phyloP scores from a whole-genome alignment of 2,888 invertebrate species.

The Peribatodes rhomboidaria region DNA sequence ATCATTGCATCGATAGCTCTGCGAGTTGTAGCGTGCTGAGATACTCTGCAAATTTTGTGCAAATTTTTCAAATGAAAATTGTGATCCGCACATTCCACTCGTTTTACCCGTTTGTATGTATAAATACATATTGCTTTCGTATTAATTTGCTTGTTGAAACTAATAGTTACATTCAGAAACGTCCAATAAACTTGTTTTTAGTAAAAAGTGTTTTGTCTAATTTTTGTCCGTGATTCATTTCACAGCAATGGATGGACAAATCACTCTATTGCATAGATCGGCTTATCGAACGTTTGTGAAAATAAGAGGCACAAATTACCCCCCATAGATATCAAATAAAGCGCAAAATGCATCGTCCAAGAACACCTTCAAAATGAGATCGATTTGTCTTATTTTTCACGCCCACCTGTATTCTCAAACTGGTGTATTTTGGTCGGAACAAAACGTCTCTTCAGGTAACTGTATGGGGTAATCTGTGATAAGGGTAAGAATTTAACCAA shows the following conservation, averaged over 20 bases:
- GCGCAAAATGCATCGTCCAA: no score
- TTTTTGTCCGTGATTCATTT: not conserved
- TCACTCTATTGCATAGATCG: not conserved
- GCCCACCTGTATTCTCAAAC: no score
- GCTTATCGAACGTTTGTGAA: slow-evolving; percentile 3
- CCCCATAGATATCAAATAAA: no score
- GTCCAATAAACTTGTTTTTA: not conserved
- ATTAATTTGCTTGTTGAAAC: slow-evolving; percentile 43
- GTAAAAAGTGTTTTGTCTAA: not conserved
- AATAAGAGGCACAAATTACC: no score
- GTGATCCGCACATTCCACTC: slow-evolving; percentile 78
- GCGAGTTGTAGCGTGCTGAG: not conserved
- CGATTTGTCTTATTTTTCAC: no score
- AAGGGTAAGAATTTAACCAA: slow-evolving; percentile 44
- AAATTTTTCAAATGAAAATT: no score
- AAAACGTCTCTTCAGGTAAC: no score
- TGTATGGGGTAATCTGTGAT: no score
- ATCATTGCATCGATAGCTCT: slow-evolving; percentile 3
- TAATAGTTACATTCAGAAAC: slow-evolving; percentile 7
- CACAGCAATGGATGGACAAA: not conserved
- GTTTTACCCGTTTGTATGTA: slow-evolving; percentile 18
- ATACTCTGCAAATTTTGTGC: not conserved
- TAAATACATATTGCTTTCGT: slow-evolving; percentile 25
- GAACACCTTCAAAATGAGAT: no score
- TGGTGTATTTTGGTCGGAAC: no score